Evolutionary conservation across 2,888 invertebrate species (phyloP).

Genomic region (Drosophila kanekoi): DNA sequence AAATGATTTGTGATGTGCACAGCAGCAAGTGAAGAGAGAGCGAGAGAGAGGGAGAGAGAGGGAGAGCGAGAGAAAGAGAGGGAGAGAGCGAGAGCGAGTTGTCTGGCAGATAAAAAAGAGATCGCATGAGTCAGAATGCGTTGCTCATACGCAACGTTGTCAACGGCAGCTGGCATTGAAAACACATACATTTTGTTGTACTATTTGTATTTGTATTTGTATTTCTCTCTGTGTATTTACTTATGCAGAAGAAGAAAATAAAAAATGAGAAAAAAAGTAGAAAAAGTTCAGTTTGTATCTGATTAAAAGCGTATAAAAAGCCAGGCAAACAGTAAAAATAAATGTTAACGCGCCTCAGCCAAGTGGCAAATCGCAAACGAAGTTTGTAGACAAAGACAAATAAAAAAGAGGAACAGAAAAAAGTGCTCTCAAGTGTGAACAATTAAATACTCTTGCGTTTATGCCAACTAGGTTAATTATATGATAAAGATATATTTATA

Average conservation of each 20-base stretch:
- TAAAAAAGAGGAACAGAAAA: neutral
- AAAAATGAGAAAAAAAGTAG: slow-evolving; percentile 1
- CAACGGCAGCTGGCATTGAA: slow-evolving; percentile 46
- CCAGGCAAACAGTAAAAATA: slow-evolving; percentile 26
- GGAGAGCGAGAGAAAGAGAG: neutral
- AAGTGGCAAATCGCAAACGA: slow-evolving; percentile 30
- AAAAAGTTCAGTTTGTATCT: slow-evolving; percentile 42
- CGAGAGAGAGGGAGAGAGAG: neutral
- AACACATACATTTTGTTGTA: slow-evolving; percentile 19
- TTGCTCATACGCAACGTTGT: slow-evolving; percentile 67
- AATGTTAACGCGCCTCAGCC: slow-evolving; percentile 36
- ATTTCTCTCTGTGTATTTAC: slow-evolving; percentile 40
- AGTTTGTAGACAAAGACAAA: slow-evolving; percentile 24
- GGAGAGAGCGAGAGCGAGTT: neutral
- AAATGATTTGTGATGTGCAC: slow-evolving; percentile 63
- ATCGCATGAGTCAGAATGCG: slow-evolving; percentile 43
- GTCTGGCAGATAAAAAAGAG: slow-evolving; percentile 9
- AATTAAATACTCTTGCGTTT: slow-evolving; percentile 13
- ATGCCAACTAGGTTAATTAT: neutral
- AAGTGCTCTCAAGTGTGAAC: neutral
- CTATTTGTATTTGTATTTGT: slow-evolving; percentile 31
- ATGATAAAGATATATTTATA: neutral
- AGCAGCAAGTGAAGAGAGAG: slow-evolving; percentile 15
- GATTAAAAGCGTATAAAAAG: slow-evolving; percentile 49
- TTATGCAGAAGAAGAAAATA: slow-evolving; percentile 24